Evolutionary conservation across 2,888 invertebrate genomes (phyloP).

Genomic region (Cheilosia variabilis): DNA sequence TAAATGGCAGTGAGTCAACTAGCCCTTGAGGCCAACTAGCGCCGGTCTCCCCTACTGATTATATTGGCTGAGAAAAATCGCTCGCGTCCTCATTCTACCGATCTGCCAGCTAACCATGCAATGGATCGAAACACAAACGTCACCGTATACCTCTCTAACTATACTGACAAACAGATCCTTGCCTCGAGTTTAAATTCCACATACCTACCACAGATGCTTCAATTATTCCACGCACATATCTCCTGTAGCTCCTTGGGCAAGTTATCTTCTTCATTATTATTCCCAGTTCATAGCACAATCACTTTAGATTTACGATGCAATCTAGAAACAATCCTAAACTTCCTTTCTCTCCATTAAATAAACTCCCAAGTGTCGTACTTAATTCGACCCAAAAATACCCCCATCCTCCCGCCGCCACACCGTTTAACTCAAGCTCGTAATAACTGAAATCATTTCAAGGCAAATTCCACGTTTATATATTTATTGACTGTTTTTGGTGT

Average conservation of each 20-base stretch:
- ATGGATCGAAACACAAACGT: no score
- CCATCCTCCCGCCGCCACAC: background rate
- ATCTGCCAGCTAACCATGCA: no score
- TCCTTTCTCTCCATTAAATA: constrained; percentile 50
- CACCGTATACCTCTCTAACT: no score
- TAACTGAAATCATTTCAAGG: constrained; percentile 59
- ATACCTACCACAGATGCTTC: no score
- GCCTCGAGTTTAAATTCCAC: no score
- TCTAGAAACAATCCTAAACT: constrained; percentile 54
- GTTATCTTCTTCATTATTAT: constrained; percentile 54
- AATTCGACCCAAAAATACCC: constrained; percentile 55
- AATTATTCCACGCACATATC: no score
- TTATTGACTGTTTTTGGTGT: constrained; percentile 57
- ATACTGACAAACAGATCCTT: no score
- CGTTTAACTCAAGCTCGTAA: constrained; percentile 37
- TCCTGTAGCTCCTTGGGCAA: background rate
- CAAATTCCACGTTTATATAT: constrained; percentile 62
- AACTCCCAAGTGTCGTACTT: constrained; percentile 63
- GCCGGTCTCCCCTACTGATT: no score
- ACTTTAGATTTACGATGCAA: constrained; percentile 66
- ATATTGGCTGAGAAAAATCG: no score
- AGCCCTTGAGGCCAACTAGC: no score
- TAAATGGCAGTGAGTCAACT: no score
- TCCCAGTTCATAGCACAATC: constrained; percentile 62
- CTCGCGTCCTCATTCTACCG: no score